Base-by-base conservation (phyloP, 2,888 invertebrate genomes). In the Zygogramma bicolorata region DNA sequence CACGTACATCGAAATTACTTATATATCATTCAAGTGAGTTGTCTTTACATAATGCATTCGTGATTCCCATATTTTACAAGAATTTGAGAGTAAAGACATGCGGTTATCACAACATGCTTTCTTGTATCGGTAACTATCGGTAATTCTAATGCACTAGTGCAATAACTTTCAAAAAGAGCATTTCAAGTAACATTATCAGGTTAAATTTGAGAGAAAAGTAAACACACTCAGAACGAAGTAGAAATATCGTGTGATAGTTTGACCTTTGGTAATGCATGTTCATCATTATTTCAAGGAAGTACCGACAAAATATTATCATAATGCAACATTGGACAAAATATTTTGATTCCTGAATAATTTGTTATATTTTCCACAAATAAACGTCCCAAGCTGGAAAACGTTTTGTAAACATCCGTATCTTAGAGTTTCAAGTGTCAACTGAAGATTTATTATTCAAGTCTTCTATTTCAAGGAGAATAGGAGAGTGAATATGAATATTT, bases 231-330 rank as follows among this genome's bases (percentile, higher is more conserved):
- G 27, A 53, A 53, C 8, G 53, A 53, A n/a, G 15, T 53, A 53
- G 53, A 3, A 53, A 5, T 27, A n/a, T 25, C 53, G n/a, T 53
- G 18, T 42, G 40, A 65, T 70, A 70, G 65, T 46, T 70, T 65
- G 65, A 65, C 70, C 70, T 70, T 70, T 53, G 49, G 15, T 53
- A 70, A 60, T 42, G 69, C 58, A 59, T 63, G 59, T 25, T 22
- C 58, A 60, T 7, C 53, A 53, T 25, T 27, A n/a, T 27, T 53
- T 38, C 15, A 7, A 53, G n/a, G n/a, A n/a, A 53, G 13, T 27
- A 27, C 25, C 6, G 0, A n/a, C 27, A 25, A 25, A 25, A 27
- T 53, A 27, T 53, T 53, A 53, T 53, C 15, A 53, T 53, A 46
- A 20, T 46, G 46, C 46, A 46, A 20, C 18, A 46, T 46, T 46